phyloP scores from a whole-genome alignment of 2,888 invertebrate species.

The Sphecodes monilicornis region DNA sequence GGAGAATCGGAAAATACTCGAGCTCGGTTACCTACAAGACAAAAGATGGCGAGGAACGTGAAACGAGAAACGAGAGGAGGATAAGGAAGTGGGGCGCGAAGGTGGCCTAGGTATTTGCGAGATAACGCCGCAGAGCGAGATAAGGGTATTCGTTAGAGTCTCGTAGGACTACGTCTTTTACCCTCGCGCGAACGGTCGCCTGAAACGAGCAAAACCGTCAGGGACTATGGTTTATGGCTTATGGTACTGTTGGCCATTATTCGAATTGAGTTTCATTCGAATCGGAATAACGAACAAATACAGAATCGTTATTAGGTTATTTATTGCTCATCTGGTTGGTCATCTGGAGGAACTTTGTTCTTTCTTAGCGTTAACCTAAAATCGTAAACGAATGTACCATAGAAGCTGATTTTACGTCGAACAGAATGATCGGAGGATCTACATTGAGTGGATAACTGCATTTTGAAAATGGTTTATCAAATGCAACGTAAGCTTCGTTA shows the following conservation, averaged over 20 bases:
- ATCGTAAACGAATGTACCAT: too few species aligned
- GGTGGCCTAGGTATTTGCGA: conserved; percentile 47
- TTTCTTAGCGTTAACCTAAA: background rate
- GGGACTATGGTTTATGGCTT: background rate
- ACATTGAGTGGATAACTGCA: background rate
- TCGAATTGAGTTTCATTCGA: background rate
- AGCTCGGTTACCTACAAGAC: background rate
- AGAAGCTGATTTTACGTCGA: too few species aligned
- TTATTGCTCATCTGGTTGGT: too few species aligned
- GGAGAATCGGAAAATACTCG: background rate
- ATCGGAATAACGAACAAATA: background rate
- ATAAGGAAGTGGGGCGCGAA: conserved; percentile 16
- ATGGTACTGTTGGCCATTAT: background rate
- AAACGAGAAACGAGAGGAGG: background rate
- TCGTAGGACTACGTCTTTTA: conserved; percentile 54
- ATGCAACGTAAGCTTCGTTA: too few species aligned
- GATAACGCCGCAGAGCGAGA: conserved; percentile 60
- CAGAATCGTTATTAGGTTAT: too few species aligned
- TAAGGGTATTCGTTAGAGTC: conserved; percentile 57
- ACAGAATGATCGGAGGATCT: too few species aligned
- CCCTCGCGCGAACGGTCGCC: conserved; percentile 49
- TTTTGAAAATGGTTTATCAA: too few species aligned
- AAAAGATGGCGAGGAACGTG: background rate
- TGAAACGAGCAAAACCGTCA: conserved; percentile 65
- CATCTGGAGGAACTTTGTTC: background rate